Base-by-base conservation (phyloP, 2,797 vertebrate genomes). In the Apodemus agrarius region DNA sequence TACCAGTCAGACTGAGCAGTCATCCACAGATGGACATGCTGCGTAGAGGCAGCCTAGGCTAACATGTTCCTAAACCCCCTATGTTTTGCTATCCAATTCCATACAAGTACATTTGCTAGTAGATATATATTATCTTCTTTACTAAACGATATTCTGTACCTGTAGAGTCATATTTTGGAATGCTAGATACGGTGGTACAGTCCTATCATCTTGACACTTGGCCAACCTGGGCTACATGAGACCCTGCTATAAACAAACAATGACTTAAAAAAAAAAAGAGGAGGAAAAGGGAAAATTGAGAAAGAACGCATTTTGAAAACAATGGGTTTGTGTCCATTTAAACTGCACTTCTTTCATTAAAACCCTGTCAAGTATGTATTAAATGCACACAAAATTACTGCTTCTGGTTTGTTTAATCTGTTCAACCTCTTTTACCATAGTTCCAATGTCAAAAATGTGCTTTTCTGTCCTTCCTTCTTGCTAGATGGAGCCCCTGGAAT, bases 81-180 rank as follows among this genome's bases (percentile, higher is more conserved):
- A 43, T 74, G 61, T 63, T 79, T 72, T 79, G 89, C 85, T 89
- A 0, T 86, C 78, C 14, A 63, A 59, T 74, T 54, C 89, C 90
- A 52, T 90, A 87, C 31, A 24, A 52, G 57, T 43, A 59, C 52
- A 76, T 90, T 80, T 61, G 26, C 91, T 46, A 79, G 21, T 69
- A 65, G 31, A 65, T 72, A 74, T 37, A 65, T 72, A 74, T 37
- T 90, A 78, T n/a, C 57, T 72, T 84, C 76, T 94, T 95, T 89
- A 89, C 89, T 83, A 79, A 69, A 43, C 80, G 22, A 61, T 86
- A 80, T 52, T 93, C 89, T 95, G 90, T 94, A 81, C 88, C 95
- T 97, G 96, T 97, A 93, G 95, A 98, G 96, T 94, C 93, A 65
- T 96, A 97, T 96, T 95, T 97, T 95, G 86, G 95, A 96, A 78